These are phyloP conservation scores for Hydrozoanthus gracilis DNA, from an alignment of 92 coral and sea anemone genomes.

Conservation along the genomic window DNA sequence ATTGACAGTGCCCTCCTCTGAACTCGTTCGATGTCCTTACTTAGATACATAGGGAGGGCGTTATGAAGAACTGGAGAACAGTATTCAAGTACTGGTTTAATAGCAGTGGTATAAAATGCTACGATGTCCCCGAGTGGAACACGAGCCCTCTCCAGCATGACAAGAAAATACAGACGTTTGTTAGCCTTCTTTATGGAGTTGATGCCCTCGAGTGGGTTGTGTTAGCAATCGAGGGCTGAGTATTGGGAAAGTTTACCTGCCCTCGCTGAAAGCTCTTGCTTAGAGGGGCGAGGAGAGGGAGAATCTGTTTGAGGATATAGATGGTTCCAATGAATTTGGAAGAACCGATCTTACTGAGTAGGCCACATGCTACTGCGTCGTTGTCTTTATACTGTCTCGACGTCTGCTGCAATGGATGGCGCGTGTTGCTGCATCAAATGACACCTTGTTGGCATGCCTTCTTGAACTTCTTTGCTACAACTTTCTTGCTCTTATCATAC, in stretches of 20 bases:
- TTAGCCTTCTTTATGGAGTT: no score
- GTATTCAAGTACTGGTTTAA: no score
- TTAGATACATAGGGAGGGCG: no score
- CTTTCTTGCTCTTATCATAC: conserved; percentile 51
- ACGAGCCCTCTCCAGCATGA: no score
- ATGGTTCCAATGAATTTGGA: conserved; percentile 55
- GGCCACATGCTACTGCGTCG: conserved; percentile 64
- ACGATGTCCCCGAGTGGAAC: no score
- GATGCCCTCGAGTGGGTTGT: no score
- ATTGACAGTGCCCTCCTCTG: no score
- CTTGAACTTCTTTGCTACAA: conserved; percentile 40
- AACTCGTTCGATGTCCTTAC: no score
- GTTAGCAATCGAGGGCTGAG: conserved; percentile 56
- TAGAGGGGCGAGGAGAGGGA: conserved; percentile 60
- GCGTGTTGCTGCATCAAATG: conserved; percentile 57
- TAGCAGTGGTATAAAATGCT: no score
- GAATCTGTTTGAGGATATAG: conserved; percentile 56
- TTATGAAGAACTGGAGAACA: no score
- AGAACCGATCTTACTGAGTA: conserved; percentile 58
- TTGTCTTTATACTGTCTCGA: conserved; percentile 45
- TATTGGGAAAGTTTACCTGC: conserved; percentile 53
- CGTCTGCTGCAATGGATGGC: conserved; percentile 51
- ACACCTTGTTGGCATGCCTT: conserved; percentile 54
- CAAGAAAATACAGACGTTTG: no score
- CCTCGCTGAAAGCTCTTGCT: conserved; percentile 69